Evolutionary conservation across 2,888 invertebrate genomes (phyloP).

Genomic region (Hypselothyrea guttata): DNA sequence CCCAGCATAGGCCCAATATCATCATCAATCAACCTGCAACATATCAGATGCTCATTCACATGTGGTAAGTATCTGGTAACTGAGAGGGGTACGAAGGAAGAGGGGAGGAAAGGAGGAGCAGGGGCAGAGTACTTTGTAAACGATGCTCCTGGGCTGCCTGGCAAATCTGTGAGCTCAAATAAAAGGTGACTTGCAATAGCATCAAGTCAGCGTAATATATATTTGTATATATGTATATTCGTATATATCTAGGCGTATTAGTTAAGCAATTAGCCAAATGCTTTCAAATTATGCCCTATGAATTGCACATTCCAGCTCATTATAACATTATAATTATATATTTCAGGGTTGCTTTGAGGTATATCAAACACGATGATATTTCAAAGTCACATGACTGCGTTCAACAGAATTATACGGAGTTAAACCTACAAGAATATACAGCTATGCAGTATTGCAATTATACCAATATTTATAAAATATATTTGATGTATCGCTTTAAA

Average conservation of each 20-base stretch:
- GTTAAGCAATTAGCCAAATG: background rate
- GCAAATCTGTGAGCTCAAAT: conserved; percentile 43
- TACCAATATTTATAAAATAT: too few relatives aligned
- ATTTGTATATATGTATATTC: conserved; percentile 6
- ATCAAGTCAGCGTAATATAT: background rate
- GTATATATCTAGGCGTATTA: conserved; percentile 11
- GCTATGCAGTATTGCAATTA: too few relatives aligned
- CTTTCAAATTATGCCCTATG: too few relatives aligned
- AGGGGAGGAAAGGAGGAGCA: too few relatives aligned
- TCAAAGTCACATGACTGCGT: too few relatives aligned
- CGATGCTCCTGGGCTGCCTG: conserved; percentile 37
- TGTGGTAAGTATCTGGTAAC: conserved; percentile 22
- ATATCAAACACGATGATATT: too few relatives aligned
- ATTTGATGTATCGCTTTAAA: too few relatives aligned
- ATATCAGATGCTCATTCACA: conserved; percentile 69
- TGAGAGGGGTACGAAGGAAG: conserved; percentile 10
- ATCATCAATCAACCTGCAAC: conserved; percentile 67
- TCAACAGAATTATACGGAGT: too few relatives aligned
- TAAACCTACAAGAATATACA: too few relatives aligned
- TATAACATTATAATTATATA: too few relatives aligned
- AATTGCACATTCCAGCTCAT: too few relatives aligned
- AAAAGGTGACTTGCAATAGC: conserved; percentile 14
- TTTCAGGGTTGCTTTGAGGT: too few relatives aligned
- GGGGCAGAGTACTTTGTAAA: conserved; percentile 40
- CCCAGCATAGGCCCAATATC: conserved; percentile 48